phyloP scores from a whole-genome alignment of 2,113 vertebrate species.

The Oophaga pumilio region DNA sequence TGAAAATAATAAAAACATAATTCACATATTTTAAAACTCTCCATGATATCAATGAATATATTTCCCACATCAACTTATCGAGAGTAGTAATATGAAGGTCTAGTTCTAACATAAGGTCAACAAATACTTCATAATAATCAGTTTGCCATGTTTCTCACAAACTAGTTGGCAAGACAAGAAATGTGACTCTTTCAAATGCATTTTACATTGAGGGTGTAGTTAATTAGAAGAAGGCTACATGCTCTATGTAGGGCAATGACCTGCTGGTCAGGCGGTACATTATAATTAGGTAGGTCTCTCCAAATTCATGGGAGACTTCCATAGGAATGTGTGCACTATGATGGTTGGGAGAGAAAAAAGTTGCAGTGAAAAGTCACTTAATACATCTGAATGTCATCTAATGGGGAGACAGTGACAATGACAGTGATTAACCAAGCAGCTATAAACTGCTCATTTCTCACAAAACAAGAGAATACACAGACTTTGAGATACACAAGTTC shows the following conservation, averaged over 20 bases:
- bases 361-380: background rate
- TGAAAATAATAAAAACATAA: no score
- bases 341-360: background rate
- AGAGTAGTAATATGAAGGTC: no score
- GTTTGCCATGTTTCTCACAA: background rate
- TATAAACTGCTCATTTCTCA: conserved; percentile 40
- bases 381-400: conserved; percentile 10
- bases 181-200: background rate
- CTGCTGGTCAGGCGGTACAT: background rate
- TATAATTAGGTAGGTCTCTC: no score
- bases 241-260: background rate
- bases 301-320: background rate
- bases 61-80: no score
- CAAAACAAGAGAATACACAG: conserved; percentile 28
- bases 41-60: no score
- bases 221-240: background rate
- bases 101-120: background rate
- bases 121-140: conserved; percentile 21
- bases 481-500: conserved; percentile 45
- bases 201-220: background rate
- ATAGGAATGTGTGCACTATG: background rate
- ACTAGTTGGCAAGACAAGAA: conserved; percentile 39
- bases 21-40: no score
- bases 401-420: conserved; percentile 39
- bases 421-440: conserved; percentile 48